Base-by-base conservation (phyloP, 1,140 invertebrate species). In the Zaprionus tsacasi region DNA sequence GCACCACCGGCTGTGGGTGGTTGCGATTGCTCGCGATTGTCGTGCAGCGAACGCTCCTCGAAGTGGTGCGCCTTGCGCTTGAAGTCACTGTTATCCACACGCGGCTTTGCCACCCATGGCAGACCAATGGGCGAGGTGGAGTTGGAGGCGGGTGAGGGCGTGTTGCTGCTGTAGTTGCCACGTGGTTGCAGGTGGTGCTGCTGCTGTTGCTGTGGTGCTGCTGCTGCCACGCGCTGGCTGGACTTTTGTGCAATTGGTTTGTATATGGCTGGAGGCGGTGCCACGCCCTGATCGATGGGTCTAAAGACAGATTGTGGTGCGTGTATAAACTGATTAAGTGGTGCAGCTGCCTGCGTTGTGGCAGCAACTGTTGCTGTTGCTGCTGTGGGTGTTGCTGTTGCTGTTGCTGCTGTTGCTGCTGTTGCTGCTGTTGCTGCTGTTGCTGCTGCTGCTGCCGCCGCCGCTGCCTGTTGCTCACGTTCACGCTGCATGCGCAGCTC, bases 291-390 rank as follows among this genome's bases (percentile, higher is more conserved):
- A 81, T 71, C 85, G 4, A 92, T 91, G 12, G 95, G 95, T 71
- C 95, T 95, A 71, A 96, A 96, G 15, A 95, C 95, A 10, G 95
- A 96, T 92, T 95, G 94, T 1, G 95, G 95, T 3, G 95, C 95
- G 81, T 96, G 95, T 48, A 95, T 95, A 76, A 96, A 96, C 73
- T 95, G 94, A 91, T 95, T 95, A 0, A 95, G 93, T 1, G 94
- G 94, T 54, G 94, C 13, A 0, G 21, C 33, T 15, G 40, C 43
- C 13, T 40, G 35, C 13, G 33, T 5, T 25, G 59, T 6, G 54
- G 35, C 12, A 1, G 59, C n/a, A 12, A 55, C 12, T 12, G 5
- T 7, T 25, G 17, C 0, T 21, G 48, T 17, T 50, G 70, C 11
- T 57, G 65, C 21, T 33, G 12, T 3, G 6, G 36, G 0, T 38